Base-by-base conservation (phyloP, 1,140 invertebrate species). In the Schlechtendalia chinensis region DNA sequence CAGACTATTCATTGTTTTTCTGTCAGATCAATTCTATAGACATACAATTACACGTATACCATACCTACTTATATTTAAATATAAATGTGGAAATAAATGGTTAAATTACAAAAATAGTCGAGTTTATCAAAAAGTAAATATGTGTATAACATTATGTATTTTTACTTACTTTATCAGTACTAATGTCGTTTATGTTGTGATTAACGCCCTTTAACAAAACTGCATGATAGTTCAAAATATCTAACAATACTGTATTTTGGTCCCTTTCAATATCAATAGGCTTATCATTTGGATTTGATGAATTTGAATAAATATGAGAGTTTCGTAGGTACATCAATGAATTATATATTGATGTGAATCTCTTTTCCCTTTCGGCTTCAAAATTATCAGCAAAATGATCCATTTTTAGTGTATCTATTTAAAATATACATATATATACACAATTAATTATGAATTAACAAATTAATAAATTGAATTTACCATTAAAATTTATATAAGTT, bases 351-450 rank as follows among this genome's bases (percentile, higher is more conserved):
- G 54, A n/a, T 11, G 59, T 22, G 12, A 65, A 19, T 1, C 16
- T 80, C 5, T 53, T 12, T 32, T 63, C 50, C 8, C n/a, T 79
- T 45, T 63, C 32, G 8, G 2, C 14, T 80, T 65, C 45, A 47
- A 24, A 6, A 5, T n/a, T 29, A 19, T 45, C 45, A 63, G 10
- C 50, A 53, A 67, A 53, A 16, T n/a, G 29, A 65, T 80, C 63
- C 11, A 67, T 61, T 5, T 53, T 3, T 12, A 80, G 3, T 84
- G n/a, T 83, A 72, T 0, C 86, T 85, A 74, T 12, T 59, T 32
- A 61, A 27, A 61, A 61, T 27, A 27, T 5, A 45, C 10, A 45
- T n/a, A n/a, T n/a, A 45, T 45, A 45, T 5, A 5, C 45, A 67
- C 3, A 45, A 6, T 22, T 8, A 45, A 45, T 45, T 24, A n/a